A percentile compares a stretch with the other conserved stretches of the same genome.
phyloP scores from a whole-genome alignment of 2,888 invertebrate species.

The Scaptomyza reducta region DNA sequence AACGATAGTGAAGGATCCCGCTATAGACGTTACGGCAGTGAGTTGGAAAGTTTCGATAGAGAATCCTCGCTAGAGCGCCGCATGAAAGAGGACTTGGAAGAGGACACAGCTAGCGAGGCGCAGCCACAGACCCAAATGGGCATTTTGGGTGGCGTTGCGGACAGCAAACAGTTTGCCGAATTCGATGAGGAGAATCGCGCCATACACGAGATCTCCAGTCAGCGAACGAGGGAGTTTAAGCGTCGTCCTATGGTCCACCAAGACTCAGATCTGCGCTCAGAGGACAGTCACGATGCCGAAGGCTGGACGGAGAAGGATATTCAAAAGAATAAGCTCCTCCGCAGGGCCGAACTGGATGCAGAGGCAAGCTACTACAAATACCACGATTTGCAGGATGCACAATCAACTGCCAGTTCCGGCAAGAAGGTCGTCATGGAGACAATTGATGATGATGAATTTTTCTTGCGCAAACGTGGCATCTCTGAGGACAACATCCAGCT shows the following conservation, averaged over 20 bases:
- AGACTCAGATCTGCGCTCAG: conserved; percentile 84
- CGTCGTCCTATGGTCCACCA: conserved; percentile 84
- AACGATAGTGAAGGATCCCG: conserved; percentile 85
- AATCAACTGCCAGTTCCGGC: conserved; percentile 87
- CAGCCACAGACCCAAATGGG: conserved; percentile 76
- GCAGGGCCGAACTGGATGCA: conserved; percentile 80
- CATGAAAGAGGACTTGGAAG: conserved; percentile 83
- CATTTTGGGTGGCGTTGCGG: conserved; percentile 82
- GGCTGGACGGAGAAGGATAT: conserved; percentile 84
- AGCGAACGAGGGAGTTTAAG: conserved; percentile 83
- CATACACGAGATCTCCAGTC: conserved; percentile 85
- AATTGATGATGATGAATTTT: conserved; percentile 94
- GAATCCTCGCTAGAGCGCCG: conserved; percentile 84
- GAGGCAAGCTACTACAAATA: conserved; percentile 82
- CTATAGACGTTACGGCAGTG: conserved; percentile 83
- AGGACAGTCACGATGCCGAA: conserved; percentile 83
- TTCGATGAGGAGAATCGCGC: conserved; percentile 86
- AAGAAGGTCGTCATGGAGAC: conserved; percentile 91
- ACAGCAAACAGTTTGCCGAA: conserved; percentile 86
- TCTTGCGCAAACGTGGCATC: conserved; percentile 91
- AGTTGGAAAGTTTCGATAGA: conserved; percentile 84
- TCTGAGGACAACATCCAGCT: conserved; percentile 91
- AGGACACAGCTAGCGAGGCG: conserved; percentile 84
- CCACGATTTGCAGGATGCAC: conserved; percentile 84
- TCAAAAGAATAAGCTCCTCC: conserved; percentile 81